phyloP scores from a whole-genome alignment of 2,888 invertebrate genomes.

The Xestia ashworthii region DNA sequence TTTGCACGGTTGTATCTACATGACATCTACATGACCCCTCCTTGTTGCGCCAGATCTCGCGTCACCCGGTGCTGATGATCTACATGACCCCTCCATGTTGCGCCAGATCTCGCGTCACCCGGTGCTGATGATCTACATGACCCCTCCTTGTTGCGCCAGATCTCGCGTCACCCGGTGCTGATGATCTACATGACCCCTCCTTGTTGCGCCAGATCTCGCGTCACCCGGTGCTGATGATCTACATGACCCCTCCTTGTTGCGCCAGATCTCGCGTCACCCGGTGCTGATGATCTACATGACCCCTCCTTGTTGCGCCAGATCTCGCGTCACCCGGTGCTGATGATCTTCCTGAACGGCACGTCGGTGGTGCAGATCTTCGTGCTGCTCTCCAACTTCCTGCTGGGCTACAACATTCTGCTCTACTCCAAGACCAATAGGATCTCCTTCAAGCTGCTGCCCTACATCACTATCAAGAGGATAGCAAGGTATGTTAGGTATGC shows the following conservation, averaged over 20 bases:
- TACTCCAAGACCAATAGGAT: conserved; percentile 68
- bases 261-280: conserved; percentile 72
- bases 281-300: too few relatives aligned
- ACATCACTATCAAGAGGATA: conserved; percentile 72
- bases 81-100: conserved; percentile 69
- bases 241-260: background rate
- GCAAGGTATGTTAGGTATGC: conserved; percentile 70
- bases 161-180: conserved; percentile 70
- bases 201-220: conserved; percentile 67
- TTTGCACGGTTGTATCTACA: background rate
- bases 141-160: conserved; percentile 61
- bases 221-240: conserved; percentile 74
- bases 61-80: conserved; percentile 74
- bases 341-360: conserved; percentile 81
- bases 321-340: conserved; percentile 71
- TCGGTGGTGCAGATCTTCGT: conserved; percentile 79
- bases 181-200: conserved; percentile 72
- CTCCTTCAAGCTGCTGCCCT: conserved; percentile 70
- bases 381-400: conserved; percentile 80
- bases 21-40: too few relatives aligned
- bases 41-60: conserved; percentile 66
- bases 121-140: conserved; percentile 74
- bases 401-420: conserved; percentile 79
- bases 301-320: conserved; percentile 62
- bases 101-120: conserved; percentile 72